Evolutionary conservation across 2,113 vertebrate species (phyloP), one percentile per base, ranked within the genome.

Genomic region (Riparia riparia): DNA sequence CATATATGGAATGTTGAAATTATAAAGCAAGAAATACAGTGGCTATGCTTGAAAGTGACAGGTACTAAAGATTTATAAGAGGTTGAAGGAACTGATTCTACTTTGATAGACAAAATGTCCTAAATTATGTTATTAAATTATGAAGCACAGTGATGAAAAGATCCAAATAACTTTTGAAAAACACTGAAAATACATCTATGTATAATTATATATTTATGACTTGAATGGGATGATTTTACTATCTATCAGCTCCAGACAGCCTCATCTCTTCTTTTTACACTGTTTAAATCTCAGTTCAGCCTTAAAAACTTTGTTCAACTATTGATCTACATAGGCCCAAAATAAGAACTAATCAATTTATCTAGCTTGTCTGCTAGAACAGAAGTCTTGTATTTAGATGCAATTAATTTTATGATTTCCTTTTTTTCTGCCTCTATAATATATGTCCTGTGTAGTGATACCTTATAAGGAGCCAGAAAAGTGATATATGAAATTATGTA

Each of bases 1-100:
- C 47, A 77, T 31, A 24, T 86, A 49, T 81, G n/a, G 86, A 90
- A 86, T 69, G 14, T 34, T 73, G 64, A 82, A 76, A 42, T 93
- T 93, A 86, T 70, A 88, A 90, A 81, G 32, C 21, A 88, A 89
- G 68, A 95, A 86, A 86, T 90, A 81, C 21, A 77, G 63, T 28
- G 53, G 24, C 22, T 87, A 24, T 34, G n/a, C 66, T 68, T 85
- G 61, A 88, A 93, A 79, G 20, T 71, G 91, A 42, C 49, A 80
- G 18, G 6, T 61, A 71, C 69, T 72, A 56, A 91, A 90, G 49
- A 87, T 92, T 93, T 87, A 74, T 71, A 60, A 66, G 24, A 42
- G 11, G 29, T 0, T 72, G 65, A 79, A 91, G 32, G 70, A 94
- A 51, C 22, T 65, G 53, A 57, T 60, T 70, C 63, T 72, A 21